Base-by-base conservation (phyloP, 1,140 invertebrate genomes). In the Alviniconcha marisindica region DNA sequence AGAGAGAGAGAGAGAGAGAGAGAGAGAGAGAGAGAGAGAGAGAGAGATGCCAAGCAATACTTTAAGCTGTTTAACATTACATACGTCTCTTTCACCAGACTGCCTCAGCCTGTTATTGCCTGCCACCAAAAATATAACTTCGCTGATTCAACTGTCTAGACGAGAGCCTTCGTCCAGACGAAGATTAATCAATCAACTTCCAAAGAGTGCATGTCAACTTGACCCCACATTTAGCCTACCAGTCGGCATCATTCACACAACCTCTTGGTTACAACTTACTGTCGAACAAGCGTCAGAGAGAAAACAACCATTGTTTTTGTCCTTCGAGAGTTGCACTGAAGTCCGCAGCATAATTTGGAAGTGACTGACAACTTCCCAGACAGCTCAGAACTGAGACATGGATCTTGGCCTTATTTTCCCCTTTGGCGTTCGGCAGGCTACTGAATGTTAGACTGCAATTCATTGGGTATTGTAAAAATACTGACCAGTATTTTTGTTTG, bases 201-300 rank as follows among this genome's bases (percentile, higher is more conserved):
- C 36, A 74, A 74, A 78, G 51, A 56, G 54, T 28, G 51, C 77
- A 63, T 78, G 77, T 78, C 77, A 51, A 78, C 48, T 24, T 63
- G 54, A 56, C 77, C 77, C 36, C 24, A 15, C 38, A 51, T 28
- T 54, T 48, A 33, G 7, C 36, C n/a, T 15, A 38, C 28, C 40
- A 83, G 31, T 82, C 56, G 28, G 81, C 42, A 71, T 33, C 28
- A 81, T 44, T 48, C n/a, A 69, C 48, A 33, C 15, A 36, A 54
- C 36, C 36, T 33, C 31, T 36, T 42, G 74, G 40, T 28, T 44
- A 38, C 40, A 54, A 87, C 87, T 86, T 88, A 88, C 87, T 88
- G 87, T 83, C 87, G 60, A 69, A 88, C 83, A 54, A 88, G 73
- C 51, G 87, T 87, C 36, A 88, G 73, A 73, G 86, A 85, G 84